Evolutionary conservation across 1,140 invertebrate species (phyloP).

Genomic region (Sycobia sp.): DNA sequence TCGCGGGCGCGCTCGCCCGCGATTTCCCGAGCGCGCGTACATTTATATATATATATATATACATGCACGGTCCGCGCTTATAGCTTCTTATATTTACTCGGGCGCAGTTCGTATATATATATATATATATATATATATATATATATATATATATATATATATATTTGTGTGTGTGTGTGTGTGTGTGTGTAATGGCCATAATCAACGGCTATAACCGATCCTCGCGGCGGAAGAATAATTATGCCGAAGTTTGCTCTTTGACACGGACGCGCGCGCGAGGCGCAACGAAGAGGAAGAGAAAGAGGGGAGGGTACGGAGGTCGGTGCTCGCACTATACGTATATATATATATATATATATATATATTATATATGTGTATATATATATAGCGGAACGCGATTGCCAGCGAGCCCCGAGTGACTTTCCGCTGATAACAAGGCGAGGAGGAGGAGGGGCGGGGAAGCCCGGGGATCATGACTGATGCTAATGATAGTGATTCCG

Average conservation of each 20-base stretch:
- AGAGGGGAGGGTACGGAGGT: no score
- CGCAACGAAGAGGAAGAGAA: no score
- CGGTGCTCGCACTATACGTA: no score
- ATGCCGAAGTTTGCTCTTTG: slow-evolving; percentile 48
- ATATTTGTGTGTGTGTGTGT: no score
- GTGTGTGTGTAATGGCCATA: slow-evolving; percentile 58
- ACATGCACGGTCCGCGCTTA: slow-evolving; percentile 16
- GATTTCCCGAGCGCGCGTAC: no score
- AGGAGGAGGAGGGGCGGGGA: neutral
- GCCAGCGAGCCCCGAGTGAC: slow-evolving; percentile 30
- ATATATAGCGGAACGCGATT: slow-evolving; percentile 12
- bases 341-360: no score
- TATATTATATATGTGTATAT: no score
- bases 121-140: no score
- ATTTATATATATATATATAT: no score
- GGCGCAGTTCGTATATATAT: slow-evolving; percentile 46
- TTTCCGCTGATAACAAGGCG: slow-evolving; percentile 21
- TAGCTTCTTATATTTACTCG: slow-evolving; percentile 57
- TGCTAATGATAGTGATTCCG: slow-evolving; percentile 29
- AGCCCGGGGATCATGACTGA: slow-evolving; percentile 19
- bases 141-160: no score
- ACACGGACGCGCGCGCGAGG: slow-evolving; percentile 4
- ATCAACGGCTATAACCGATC: slow-evolving; percentile 54
- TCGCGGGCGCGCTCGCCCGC: slow-evolving; percentile 29
- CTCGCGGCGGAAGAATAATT: slow-evolving; percentile 51